Evolutionary conservation across 2,797 vertebrate genomes (phyloP).

Genomic region (Micrastur ruficollis): DNA sequence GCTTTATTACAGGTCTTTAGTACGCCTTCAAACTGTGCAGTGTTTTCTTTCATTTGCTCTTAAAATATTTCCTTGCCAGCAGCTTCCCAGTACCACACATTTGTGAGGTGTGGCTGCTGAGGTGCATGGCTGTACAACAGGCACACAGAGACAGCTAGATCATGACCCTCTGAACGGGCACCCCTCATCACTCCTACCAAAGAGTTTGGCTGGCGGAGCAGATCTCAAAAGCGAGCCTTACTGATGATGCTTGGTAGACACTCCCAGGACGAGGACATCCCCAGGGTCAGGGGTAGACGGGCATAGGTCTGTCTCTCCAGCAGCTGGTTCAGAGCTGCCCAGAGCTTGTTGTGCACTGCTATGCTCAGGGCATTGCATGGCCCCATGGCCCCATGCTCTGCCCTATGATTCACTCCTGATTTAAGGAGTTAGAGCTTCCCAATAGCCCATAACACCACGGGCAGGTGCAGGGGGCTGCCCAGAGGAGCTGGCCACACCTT

Average conservation of each 20-base stretch:
- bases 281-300: background rate
- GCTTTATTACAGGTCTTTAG: background rate
- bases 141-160: no score
- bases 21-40: background rate
- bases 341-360: background rate
- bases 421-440: background rate
- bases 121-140: background rate
- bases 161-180: fast-evolving
- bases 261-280: fast-evolving
- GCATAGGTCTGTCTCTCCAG: background rate
- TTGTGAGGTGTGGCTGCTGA: background rate
- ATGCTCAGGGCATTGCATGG: background rate
- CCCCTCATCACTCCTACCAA: background rate
- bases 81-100: background rate
- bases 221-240: background rate
- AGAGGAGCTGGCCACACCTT: no score
- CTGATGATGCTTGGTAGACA: fast-evolving
- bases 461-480: fast-evolving
- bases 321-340: background rate
- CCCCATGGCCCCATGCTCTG: background rate
- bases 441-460: fast-evolving
- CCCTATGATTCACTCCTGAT: background rate
- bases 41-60: background rate
- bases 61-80: background rate
- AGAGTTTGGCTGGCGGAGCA: background rate